Conservation (phyloP, 2,113 vertebrate species). For the Paracanthobrama guichenoti region DNA sequence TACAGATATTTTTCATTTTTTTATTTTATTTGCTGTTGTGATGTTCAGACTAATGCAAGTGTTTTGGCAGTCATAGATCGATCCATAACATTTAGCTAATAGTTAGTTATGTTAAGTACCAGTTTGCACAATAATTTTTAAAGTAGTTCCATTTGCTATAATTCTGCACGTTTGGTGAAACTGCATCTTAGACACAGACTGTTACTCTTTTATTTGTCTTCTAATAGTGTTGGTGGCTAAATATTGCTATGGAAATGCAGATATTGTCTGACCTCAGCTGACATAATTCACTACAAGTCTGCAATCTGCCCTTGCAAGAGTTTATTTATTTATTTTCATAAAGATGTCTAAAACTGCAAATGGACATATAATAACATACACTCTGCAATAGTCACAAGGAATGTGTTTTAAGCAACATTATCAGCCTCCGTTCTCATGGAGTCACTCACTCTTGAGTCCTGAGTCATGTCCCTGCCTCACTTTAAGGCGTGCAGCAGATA, state of each 20-base stretch:
- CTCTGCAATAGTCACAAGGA: background rate
- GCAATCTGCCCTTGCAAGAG: background rate
- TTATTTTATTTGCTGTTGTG: too few relatives aligned
- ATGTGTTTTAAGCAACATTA: slow-evolving; percentile 8
- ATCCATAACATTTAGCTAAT: too few relatives aligned
- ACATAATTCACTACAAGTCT: background rate
- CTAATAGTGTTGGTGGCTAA: background rate
- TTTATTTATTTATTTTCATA: background rate
- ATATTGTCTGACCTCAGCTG: background rate
- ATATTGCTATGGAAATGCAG: background rate
- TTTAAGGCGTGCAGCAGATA: background rate
- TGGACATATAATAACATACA: background rate
- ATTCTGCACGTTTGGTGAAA: background rate
- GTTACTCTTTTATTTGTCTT: background rate
- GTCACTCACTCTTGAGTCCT: slow-evolving; percentile 16
- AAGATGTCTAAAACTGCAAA: background rate
- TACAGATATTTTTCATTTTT: too few relatives aligned
- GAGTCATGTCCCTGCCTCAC: background rate
- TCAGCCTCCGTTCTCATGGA: background rate
- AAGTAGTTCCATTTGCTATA: too few relatives aligned
- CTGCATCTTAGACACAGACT: too few relatives aligned
- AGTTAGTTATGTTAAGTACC: too few relatives aligned
- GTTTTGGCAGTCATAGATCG: too few relatives aligned
- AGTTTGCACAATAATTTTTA: too few relatives aligned
- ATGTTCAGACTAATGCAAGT: too few relatives aligned